Evolutionary conservation across 2,888 invertebrate species (phyloP), one percentile per base, ranked within the genome.

Genomic region (Griposia aprilina): DNA sequence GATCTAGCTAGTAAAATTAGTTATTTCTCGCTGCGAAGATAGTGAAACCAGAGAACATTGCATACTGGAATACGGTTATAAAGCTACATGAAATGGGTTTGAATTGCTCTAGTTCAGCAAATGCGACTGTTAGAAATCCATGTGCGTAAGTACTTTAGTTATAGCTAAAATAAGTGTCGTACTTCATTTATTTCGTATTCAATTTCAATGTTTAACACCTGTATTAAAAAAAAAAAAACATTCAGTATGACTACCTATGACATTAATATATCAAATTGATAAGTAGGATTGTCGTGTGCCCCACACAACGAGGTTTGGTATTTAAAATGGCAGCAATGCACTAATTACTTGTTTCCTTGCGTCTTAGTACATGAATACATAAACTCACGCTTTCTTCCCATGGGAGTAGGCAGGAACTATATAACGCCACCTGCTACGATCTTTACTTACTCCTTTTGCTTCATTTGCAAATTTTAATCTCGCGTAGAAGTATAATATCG

Each of bases 1-100:
- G 68, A 66, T 72, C 60, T 66, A n/a, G 50, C 75, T 60, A 72
- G 72, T 69, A 70, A 78, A 84, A 80, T 83, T 73, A 50, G 65
- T 73, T 70, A 84, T 83, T 84, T 66, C 55, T 71, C 48, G 17
- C n/a, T 62, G n/a, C 36, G 15, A 52, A 50, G 50, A 80, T 59
- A 75, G 45, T n/a, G 62, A 70, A 57, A 59, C 59, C 15, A 45
- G 15, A 17, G n/a, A 81, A 52, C 11, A 57, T 65, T 50, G 65
- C 8, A 26, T 41, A 45, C n/a, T 52, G 66, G 10, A 59, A 52
- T 23, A 20, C 30, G 20, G 26, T 55, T 36, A 17, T 59, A 65
- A n/a, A 52, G 23, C 17, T 41, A n/a, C 23, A 10, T 26, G n/a
- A 59, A 81, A 36, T 41, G 4, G 30, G 52, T 52, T 41, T 65